These are phyloP conservation scores for Hecatera dysodea DNA, from an alignment of 2,888 invertebrate species.

Conservation along the genomic window DNA sequence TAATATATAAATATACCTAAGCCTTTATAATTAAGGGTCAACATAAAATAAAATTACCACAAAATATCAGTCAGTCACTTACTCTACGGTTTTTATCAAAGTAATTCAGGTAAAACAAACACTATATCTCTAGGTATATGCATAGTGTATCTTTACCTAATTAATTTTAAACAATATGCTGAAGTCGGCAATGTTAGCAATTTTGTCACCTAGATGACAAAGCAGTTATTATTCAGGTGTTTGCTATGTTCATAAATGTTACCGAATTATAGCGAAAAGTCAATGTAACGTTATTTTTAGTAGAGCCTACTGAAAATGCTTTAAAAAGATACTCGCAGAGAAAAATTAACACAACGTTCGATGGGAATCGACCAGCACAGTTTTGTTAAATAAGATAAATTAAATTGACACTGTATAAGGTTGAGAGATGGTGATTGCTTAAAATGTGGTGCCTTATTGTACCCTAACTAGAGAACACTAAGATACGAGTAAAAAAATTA, in stretches of 20 bases:
- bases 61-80: constrained; percentile 16
- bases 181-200: constrained; percentile 10
- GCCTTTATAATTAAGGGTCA: neutral
- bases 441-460: too few relatives aligned
- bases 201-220: constrained; percentile 21
- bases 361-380: neutral
- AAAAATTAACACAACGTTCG: neutral
- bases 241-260: constrained; percentile 8
- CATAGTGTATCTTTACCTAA: neutral
- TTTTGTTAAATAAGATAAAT: neutral
- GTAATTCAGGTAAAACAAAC: constrained; percentile 21
- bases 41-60: neutral
- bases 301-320: neutral
- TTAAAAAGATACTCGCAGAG: neutral
- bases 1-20: too few relatives aligned
- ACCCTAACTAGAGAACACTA: too few relatives aligned
- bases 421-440: neutral
- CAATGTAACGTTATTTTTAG: constrained; percentile 42
- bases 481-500: too few relatives aligned
- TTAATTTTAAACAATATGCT: constrained; percentile 14
- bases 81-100: neutral
- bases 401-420: neutral
- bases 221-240: constrained; percentile 22
- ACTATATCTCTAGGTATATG: neutral
- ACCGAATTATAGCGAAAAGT: constrained; percentile 25